phyloP scores from a whole-genome alignment of 2,797 vertebrate genomes.

The Petrocephalus sullivani region DNA sequence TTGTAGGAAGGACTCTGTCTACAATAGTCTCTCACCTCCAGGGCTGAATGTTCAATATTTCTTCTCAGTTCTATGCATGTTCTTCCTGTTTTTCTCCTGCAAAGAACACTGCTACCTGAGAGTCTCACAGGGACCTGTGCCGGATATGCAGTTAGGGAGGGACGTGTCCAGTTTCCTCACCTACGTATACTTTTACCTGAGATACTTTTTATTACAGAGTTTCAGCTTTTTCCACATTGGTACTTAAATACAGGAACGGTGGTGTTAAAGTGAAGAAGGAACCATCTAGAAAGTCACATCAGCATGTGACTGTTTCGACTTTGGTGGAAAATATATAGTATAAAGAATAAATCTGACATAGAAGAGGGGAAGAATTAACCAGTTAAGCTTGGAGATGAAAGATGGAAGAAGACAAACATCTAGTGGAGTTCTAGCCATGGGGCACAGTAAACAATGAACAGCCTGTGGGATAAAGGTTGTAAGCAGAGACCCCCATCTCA shows the following conservation, averaged over 20 bases:
- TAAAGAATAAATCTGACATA: neutral
- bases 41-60: neutral
- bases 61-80: neutral
- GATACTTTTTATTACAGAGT: neutral
- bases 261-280: neutral
- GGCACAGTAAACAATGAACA: conserved; percentile 6
- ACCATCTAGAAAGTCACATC: neutral
- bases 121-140: neutral
- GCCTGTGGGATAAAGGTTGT: conserved; percentile 1
- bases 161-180: neutral
- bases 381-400: conserved; percentile 9
- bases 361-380: neutral
- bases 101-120: neutral
- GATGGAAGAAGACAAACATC: conserved; percentile 7
- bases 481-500: neutral
- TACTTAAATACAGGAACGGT: neutral
- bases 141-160: neutral
- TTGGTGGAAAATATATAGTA: neutral
- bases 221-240: neutral
- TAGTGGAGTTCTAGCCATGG: neutral
- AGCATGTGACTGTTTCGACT: neutral
- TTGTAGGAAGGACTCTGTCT: neutral
- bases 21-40: neutral
- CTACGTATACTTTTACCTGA: neutral
- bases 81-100: neutral